These are phyloP conservation scores for Meloe dianella DNA, from an alignment of 2,888 invertebrate species.

Conservation along the genomic window DNA sequence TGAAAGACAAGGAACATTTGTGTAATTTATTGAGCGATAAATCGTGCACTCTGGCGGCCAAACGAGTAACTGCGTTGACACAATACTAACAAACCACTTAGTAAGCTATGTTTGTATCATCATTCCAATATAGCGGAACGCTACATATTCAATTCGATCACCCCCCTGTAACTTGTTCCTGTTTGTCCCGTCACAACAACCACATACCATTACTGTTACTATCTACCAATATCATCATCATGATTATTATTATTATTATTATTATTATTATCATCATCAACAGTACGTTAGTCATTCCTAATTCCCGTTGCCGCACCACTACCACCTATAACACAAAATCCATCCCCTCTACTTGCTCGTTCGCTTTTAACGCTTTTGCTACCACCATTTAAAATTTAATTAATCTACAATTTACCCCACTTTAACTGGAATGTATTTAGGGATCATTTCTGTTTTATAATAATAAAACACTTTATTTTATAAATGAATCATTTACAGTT, in stretches of 20 bases:
- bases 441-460: constrained; percentile 26
- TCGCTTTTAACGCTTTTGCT: constrained; percentile 26
- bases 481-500: constrained; percentile 18
- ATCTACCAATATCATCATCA: background rate
- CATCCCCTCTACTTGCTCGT: constrained; percentile 25
- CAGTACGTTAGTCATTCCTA: background rate
- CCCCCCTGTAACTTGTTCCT: constrained; percentile 8
- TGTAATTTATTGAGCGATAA: constrained; percentile 61
- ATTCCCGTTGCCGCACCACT: constrained; percentile 1
- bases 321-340: background rate
- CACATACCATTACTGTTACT: background rate
- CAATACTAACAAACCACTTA: constrained; percentile 60
- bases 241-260: too few species aligned
- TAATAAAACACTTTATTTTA: constrained; percentile 33
- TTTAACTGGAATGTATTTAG: constrained; percentile 30
- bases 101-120: constrained; percentile 50
- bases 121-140: constrained; percentile 48
- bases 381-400: constrained; percentile 40
- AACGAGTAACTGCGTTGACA: constrained; percentile 60
- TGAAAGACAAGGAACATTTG: constrained; percentile 53
- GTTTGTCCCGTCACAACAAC: constrained; percentile 13
- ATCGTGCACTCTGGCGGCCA: constrained; percentile 60
- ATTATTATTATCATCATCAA: background rate
- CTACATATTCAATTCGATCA: constrained; percentile 20
- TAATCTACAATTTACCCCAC: constrained; percentile 43